Evolutionary conservation across 2,113 vertebrate species (phyloP), one percentile per base, ranked within the genome.

Genomic region (Aptenodytes patagonicus): DNA sequence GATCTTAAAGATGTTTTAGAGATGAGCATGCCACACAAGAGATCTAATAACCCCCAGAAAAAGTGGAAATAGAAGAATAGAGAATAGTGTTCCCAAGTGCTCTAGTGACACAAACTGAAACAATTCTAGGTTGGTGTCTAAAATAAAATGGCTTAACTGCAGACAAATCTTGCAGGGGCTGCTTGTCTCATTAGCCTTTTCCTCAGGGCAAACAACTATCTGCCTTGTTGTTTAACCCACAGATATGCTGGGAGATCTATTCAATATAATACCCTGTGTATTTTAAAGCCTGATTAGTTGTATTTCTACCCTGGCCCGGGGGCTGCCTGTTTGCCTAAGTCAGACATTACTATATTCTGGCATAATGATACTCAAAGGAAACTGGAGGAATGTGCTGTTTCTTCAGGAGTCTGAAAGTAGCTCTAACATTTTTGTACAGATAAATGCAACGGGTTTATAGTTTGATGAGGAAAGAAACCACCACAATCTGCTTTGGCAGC

Each of bases 401-500:
- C 62, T 93, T 94, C 64, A 52, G 57, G 49, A 92, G 42, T 26
- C 54, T 72, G 54, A 71, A 90, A 95, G 87, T 65, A 89, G 77
- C 15, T 93, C 49, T 85, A 87, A 76, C 52, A 47, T 89, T 91
- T 97, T 95, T 91, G 25, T 54, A 34, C 16, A 61, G 84, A 91
- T 62, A 91, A 95, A 89, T 93, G 73, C 81, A 93, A 95, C 40
- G 65, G 66, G 79, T 96, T 87, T 82, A 65, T 46, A 87, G 44
- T 85, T 91, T 83, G 87, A 92, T 89, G 69, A 87, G 52, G 70
- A 82, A 95, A 92, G 88, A 86, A 97, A 90, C 32, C 72, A 90
- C 83, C 80, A 84, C 95, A 92, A 93, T 95, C 91, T 97, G 87
- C 58, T 89, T 96, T 89, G 83, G 93, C 95, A 96, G 70, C 36